Base-by-base conservation (phyloP, 2,797 vertebrate species). In the Acanthornis magna region DNA sequence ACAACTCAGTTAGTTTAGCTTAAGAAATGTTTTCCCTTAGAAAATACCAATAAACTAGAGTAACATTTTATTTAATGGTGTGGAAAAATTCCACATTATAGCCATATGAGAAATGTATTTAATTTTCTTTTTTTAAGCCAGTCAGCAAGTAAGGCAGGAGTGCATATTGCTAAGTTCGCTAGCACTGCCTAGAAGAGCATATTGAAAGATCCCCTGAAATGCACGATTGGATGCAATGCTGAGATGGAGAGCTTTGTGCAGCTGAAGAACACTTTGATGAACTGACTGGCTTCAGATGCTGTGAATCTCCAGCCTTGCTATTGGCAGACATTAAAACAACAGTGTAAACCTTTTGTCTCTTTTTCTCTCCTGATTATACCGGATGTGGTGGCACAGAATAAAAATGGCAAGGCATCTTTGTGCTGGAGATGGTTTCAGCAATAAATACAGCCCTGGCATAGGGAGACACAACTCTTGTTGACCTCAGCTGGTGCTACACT, bases 71-170 rank as follows among this genome's bases (percentile, higher is more conserved):
- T 96, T 97, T 98, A 97, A 97, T 96, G 95, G 91, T 96, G 96
- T 97, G 96, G 95, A 93, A 97, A 98, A 98, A 97, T 71, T 97
- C 96, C 90, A 95, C 80, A 95, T 97, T 97, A 96, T 97, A 97
- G 95, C 91, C 95, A 85, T 95, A 96, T 97, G 96, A 98, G 97
- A 97, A 98, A 97, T 98, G 96, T 96, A 97, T 96, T 97, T 97
- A 96, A 97, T 98, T 98, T 97, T 97, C 95, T 94, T 92, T 95
- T 97, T 97, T 97, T 92, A 96, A 97, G 93, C 95, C 89, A 97
- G 96, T 97, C 97, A 97, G 97, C 96, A 97, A 97, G 95, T 95
- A 93, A 96, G 91, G 90, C 82, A 95, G 94, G 86, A 95, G 89
- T 81, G 79, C 65, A 81, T 95, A 96, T 96, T 97, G 95, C 94